These are phyloP conservation scores for Virgularia gustaviana DNA, from an alignment of 92 coral and sea anemone species.

Conservation along the genomic window DNA sequence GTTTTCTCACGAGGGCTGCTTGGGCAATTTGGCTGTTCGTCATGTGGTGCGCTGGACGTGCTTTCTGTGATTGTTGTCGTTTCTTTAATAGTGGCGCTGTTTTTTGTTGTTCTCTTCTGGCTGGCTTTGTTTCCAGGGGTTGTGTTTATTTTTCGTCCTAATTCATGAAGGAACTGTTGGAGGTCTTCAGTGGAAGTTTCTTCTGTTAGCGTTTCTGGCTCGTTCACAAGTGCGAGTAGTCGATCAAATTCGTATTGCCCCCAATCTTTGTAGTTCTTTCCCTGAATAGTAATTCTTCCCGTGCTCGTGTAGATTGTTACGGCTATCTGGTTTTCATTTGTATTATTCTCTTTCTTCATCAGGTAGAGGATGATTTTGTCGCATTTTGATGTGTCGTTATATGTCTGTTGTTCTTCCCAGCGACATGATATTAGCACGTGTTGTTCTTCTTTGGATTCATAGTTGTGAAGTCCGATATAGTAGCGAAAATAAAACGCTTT, in stretches of 20 bases:
- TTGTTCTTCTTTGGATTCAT: too few species aligned
- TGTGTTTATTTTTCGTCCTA: not conserved
- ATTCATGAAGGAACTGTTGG: not conserved
- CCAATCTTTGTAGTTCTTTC: constrained; percentile 17
- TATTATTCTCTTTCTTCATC: too few species aligned
- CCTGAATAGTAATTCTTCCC: constrained; percentile 27
- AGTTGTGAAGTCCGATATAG: not conserved
- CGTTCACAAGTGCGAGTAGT: constrained; percentile 4
- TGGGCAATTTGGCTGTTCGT: not conserved
- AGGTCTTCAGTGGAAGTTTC: not conserved
- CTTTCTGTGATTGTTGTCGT: too few species aligned
- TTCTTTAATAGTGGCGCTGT: too few species aligned
- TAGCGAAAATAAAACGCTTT: constrained; percentile 7
- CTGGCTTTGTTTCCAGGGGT: not conserved
- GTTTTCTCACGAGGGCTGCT: constrained; percentile 17
- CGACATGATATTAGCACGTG: not conserved
- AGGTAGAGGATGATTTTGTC: constrained; percentile 18
- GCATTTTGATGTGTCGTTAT: constrained; percentile 13
- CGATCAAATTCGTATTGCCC: not conserved
- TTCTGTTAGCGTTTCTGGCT: not conserved
- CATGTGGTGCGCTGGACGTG: not conserved
- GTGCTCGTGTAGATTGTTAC: constrained; percentile 17
- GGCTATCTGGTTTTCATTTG: not conserved
- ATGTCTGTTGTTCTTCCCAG: not conserved
- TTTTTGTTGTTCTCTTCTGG: not conserved